A percentile compares a stretch with the other conserved stretches of the same genome.
Evolutionary conservation across 2,113 vertebrate genomes (phyloP).

Genomic region (Octodon degus): DNA sequence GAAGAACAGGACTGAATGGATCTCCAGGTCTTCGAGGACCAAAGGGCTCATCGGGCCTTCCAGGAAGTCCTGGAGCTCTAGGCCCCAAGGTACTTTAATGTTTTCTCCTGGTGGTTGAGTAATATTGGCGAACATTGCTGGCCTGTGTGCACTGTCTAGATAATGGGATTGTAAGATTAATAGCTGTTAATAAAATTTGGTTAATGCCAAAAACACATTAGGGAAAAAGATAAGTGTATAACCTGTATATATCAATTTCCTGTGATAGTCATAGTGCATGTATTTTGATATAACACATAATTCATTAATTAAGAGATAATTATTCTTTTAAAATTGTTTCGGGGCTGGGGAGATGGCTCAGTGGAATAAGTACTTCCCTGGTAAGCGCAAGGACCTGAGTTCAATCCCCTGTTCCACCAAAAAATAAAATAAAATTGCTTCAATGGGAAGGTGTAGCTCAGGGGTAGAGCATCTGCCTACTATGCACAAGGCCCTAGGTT

Average conservation of each 20-base stretch:
- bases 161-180: not conserved
- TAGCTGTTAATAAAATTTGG: conserved; percentile 27
- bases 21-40: conserved; percentile 91
- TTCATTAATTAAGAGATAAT: not conserved
- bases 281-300: conserved; percentile 22
- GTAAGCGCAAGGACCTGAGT: too few species aligned
- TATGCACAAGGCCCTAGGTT: not conserved
- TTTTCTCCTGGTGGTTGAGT: not conserved
- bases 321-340: not conserved
- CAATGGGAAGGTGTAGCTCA: not conserved
- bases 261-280: not conserved
- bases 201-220: conserved; percentile 7
- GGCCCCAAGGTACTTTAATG: conserved; percentile 91
- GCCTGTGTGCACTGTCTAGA: not conserved
- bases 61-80: conserved; percentile 89
- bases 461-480: not conserved
- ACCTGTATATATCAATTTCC: not conserved
- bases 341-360: too few species aligned
- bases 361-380: too few species aligned
- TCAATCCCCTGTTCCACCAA: too few species aligned
- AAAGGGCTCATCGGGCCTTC: conserved; percentile 89
- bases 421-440: not conserved
- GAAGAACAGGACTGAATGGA: conserved; percentile 89
- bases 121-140: not conserved
- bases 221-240: not conserved